Evolutionary conservation across 2,113 vertebrate species (phyloP).

Genomic region (Mus musculus): GRCm39 chr17:82606001-82606500

Average conservation of each 20-base stretch:
- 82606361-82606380: background rate
- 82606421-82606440: background rate
- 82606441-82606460: background rate
- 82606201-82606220: slow-evolving; percentile 70
- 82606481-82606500: too few relatives aligned
- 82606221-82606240: slow-evolving; percentile 42
- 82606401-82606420: background rate
- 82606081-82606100: slow-evolving; percentile 70
- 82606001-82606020: slow-evolving; percentile 10
- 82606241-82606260: slow-evolving; percentile 23
- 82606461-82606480: too few relatives aligned
- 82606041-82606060: slow-evolving; percentile 65
- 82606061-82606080: slow-evolving; percentile 55
- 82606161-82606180: slow-evolving; percentile 60
- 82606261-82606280: slow-evolving; percentile 49
- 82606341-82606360: background rate
- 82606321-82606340: background rate
- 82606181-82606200: slow-evolving; percentile 68
- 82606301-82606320: slow-evolving; percentile 33
- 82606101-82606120: slow-evolving; percentile 72
- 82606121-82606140: slow-evolving; percentile 70
- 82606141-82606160: slow-evolving; percentile 67
- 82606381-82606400: slow-evolving; percentile 38
- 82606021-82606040: background rate
- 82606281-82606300: slow-evolving; percentile 26